Conservation (phyloP, 2,797 vertebrate genomes). For the Tauraco hartlaubi region DNA sequence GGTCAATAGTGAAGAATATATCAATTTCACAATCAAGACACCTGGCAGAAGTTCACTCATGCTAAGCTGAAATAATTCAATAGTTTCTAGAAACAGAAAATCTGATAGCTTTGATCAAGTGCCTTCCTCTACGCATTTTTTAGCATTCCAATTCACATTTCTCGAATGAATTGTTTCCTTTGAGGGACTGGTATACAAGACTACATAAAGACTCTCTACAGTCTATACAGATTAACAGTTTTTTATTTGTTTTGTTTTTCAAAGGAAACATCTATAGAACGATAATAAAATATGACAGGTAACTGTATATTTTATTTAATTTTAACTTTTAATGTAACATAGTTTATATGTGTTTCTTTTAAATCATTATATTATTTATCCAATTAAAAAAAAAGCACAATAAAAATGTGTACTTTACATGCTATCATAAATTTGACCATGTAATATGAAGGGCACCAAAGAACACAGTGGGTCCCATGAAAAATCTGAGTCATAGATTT, state of each 20-base stretch:
- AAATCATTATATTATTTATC: not conserved
- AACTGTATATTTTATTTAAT: not conserved
- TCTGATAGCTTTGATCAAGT: not conserved
- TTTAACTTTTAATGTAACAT: not conserved
- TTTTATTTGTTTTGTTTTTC: not conserved
- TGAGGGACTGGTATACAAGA: not conserved
- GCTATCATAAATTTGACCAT: not conserved
- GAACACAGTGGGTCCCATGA: accelerated
- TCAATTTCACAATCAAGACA: not conserved
- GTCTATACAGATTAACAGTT: accelerated
- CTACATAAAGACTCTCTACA: not conserved
- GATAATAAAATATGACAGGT: not conserved
- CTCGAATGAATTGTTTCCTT: not conserved
- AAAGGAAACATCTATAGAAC: not conserved
- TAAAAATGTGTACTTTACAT: not conserved
- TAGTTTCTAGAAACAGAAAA: not conserved
- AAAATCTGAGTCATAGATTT: not conserved
- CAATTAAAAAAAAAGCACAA: not conserved
- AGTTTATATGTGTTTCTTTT: not conserved
- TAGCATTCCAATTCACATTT: not conserved
- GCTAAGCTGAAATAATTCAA: not conserved
- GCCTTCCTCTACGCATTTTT: not conserved
- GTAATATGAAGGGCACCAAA: not conserved
- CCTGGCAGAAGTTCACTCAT: not conserved
- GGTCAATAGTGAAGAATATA: not conserved